phyloP scores from a whole-genome alignment of 2,113 vertebrate species.

The Sitta europaea region DNA sequence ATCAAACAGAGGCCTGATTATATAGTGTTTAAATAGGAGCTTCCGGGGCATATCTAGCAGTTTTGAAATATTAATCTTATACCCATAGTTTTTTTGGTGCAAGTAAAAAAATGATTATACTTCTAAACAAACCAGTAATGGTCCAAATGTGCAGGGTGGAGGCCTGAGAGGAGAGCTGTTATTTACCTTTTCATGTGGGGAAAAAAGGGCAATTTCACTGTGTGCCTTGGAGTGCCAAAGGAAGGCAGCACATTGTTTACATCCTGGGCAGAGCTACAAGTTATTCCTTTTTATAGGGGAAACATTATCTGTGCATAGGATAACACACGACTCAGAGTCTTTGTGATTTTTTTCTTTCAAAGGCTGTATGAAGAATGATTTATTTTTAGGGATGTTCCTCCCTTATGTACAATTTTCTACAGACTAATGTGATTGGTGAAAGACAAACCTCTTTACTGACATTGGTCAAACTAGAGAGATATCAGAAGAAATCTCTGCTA shows the following conservation, averaged over 20 bases:
- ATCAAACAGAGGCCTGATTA: slow-evolving; percentile 21
- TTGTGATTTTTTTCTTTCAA: too few relatives aligned
- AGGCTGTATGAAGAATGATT: too few relatives aligned
- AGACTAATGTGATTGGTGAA: too few relatives aligned
- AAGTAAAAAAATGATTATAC: neutral
- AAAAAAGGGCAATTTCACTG: neutral
- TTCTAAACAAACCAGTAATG: neutral
- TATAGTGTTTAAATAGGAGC: neutral
- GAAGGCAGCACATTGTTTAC: neutral
- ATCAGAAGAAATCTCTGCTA: too few relatives aligned
- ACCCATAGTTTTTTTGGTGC: neutral
- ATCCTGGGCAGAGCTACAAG: neutral
- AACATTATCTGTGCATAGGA: neutral
- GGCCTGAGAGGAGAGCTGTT: neutral
- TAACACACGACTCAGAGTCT: too few relatives aligned
- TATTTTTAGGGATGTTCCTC: too few relatives aligned
- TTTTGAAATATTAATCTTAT: neutral
- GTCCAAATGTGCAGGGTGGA: neutral
- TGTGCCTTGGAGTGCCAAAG: neutral
- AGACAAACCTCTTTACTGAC: too few relatives aligned
- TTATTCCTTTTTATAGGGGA: neutral
- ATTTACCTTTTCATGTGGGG: neutral
- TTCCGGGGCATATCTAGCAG: neutral
- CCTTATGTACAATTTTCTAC: too few relatives aligned
- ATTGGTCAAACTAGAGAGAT: too few relatives aligned